These are phyloP conservation scores for Phocoena sinus DNA, from an alignment of 2,113 vertebrate species.

Conservation along the genomic window DNA sequence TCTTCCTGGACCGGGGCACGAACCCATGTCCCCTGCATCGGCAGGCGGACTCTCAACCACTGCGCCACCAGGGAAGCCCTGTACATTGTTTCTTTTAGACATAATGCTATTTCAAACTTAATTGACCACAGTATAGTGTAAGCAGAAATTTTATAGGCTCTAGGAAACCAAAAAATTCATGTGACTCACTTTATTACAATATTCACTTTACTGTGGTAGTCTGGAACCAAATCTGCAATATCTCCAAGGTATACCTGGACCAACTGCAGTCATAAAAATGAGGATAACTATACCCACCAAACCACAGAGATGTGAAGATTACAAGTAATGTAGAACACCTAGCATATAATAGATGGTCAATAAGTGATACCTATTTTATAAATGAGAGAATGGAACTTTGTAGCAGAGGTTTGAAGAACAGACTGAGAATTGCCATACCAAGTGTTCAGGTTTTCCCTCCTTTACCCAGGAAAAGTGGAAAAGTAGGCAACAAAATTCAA, in stretches of 20 bases:
- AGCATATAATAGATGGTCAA: background rate
- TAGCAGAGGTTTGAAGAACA: background rate
- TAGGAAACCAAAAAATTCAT: background rate
- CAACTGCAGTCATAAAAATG: background rate
- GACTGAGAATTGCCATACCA: background rate
- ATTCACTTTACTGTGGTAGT: background rate
- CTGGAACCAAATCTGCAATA: background rate
- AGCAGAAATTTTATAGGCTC: background rate
- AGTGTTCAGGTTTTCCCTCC: background rate
- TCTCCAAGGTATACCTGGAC: background rate
- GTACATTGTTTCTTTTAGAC: background rate
- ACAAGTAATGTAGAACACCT: background rate
- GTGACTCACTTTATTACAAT: background rate
- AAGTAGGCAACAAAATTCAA: background rate
- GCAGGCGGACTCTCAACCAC: no score
- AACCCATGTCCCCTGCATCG: no score
- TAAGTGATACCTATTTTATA: background rate
- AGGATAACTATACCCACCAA: background rate
- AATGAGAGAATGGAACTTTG: background rate
- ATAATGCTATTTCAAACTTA: background rate
- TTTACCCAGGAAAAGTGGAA: background rate
- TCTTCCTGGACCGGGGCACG: no score
- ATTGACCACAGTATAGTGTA: background rate
- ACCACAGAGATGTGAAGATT: background rate
- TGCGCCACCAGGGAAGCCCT: no score